Conservation (phyloP, 2,797 vertebrate species). For the Cephalopachus bancanus region DNA sequence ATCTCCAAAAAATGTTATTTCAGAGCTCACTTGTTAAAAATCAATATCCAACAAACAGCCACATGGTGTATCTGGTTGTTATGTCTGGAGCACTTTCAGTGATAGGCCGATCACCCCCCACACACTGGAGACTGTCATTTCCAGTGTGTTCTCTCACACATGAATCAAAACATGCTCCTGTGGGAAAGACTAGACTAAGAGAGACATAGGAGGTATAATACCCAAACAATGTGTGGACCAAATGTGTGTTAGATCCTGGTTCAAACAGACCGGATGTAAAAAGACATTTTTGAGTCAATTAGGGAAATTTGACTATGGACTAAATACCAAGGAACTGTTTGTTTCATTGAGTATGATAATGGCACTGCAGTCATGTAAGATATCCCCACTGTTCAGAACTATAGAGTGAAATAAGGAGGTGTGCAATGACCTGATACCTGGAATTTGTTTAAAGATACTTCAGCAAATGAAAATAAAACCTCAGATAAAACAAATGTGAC, state of each 20-base stretch:
- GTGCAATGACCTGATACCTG: neutral
- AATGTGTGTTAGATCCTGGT: neutral
- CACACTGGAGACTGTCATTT: neutral
- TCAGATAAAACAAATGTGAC: neutral
- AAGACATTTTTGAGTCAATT: neutral
- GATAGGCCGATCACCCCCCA: neutral
- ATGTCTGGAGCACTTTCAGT: neutral
- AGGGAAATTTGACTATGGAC: neutral
- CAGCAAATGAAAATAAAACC: neutral
- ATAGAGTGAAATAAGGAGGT: neutral
- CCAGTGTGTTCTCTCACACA: neutral
- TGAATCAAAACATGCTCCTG: neutral
- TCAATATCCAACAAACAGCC: neutral
- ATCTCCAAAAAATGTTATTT: neutral
- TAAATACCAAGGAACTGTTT: neutral
- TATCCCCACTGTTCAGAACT: neutral
- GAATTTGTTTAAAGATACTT: slow-evolving; percentile 23
- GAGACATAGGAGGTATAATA: neutral
- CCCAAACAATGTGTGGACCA: neutral
- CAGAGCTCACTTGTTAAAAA: neutral
- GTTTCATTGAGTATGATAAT: neutral
- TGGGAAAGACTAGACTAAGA: neutral
- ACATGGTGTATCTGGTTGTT: neutral
- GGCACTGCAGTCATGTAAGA: neutral
- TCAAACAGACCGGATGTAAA: neutral